Conservation (phyloP, 2,113 vertebrate species). For the Grantiella picta region DNA sequence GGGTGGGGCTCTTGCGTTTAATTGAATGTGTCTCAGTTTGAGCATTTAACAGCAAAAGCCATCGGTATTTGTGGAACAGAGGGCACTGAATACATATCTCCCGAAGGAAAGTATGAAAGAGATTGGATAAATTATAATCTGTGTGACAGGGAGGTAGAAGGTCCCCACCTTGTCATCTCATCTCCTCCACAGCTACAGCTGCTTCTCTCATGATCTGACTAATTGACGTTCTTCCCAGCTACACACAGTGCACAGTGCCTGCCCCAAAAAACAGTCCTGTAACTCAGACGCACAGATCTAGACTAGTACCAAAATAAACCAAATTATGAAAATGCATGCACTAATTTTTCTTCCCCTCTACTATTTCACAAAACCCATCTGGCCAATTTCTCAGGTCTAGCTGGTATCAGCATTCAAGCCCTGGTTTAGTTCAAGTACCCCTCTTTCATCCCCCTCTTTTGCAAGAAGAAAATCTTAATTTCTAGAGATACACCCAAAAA, state of each 20-base stretch:
- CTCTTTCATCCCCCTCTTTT: neutral
- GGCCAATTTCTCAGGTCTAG: neutral
- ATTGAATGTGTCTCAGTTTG: fast-evolving
- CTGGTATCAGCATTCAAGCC: neutral
- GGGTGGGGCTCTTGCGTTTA: neutral
- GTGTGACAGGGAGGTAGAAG: neutral
- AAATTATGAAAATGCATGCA: neutral
- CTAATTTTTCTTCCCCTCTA: neutral
- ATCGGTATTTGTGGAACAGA: neutral
- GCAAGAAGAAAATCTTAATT: neutral
- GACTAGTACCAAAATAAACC: neutral
- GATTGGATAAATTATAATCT: neutral
- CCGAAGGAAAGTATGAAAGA: neutral
- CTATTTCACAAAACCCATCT: neutral
- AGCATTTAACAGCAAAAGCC: neutral
- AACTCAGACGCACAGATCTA: neutral
- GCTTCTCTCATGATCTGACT: neutral
- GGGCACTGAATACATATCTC: neutral
- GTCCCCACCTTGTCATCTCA: neutral
- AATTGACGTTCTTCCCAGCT: neutral
- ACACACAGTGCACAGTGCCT: neutral
- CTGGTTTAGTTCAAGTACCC: neutral
- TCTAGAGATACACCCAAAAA: neutral
- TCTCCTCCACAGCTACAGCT: neutral
- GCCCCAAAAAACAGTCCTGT: neutral